These are phyloP conservation scores for Antrozous pallidus DNA, from an alignment of 2,797 vertebrate genomes.

Conservation along the genomic window DNA sequence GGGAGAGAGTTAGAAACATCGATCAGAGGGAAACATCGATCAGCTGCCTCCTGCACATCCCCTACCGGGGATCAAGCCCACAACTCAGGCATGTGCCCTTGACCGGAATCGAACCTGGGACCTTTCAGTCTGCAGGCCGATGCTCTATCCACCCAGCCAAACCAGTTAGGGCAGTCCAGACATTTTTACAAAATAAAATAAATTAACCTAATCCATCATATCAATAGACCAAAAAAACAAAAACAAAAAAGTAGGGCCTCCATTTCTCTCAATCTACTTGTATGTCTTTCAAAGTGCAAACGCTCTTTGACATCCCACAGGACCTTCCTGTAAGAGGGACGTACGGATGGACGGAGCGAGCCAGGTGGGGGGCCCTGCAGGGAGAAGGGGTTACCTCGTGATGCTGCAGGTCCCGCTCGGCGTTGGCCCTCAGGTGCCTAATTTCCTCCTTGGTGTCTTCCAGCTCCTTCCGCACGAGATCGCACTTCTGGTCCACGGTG, in stretches of 20 bases:
- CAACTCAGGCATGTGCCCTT: too few species aligned
- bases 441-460: constrained; percentile 79
- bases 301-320: neutral
- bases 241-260: neutral
- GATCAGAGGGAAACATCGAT: too few species aligned
- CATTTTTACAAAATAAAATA: too few species aligned
- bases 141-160: too few species aligned
- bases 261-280: neutral
- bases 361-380: rapidly evolving
- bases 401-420: constrained; percentile 76
- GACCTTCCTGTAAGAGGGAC: rapidly evolving
- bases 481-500: constrained; percentile 82
- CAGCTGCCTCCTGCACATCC: too few species aligned
- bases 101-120: too few species aligned
- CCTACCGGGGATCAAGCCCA: too few species aligned
- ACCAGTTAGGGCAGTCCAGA: too few species aligned
- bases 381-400: constrained; percentile 76
- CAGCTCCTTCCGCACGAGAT: constrained; percentile 81
- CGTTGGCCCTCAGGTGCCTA: constrained; percentile 71
- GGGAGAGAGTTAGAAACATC: too few species aligned
- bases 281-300: neutral
- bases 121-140: too few species aligned
- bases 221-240: too few species aligned
- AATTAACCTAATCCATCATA: too few species aligned
- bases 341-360: neutral